A percentile compares a stretch with the other conserved stretches of the same genome.
These are phyloP conservation scores for Campylomormyrus numenius DNA, from an alignment of 2,113 vertebrate genomes.

Conservation along the genomic window DNA sequence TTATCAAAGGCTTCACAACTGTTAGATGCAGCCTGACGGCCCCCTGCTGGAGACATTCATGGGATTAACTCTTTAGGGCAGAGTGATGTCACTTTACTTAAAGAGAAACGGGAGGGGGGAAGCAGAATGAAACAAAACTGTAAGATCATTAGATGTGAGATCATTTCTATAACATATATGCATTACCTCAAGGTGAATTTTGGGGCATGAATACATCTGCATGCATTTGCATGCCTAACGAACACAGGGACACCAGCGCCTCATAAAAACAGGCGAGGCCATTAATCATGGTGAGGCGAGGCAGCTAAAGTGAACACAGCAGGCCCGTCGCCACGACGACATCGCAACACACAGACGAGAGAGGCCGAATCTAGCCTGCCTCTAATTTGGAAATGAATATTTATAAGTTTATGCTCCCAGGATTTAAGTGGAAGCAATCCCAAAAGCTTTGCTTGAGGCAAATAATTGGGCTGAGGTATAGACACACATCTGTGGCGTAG, in stretches of 20 bases:
- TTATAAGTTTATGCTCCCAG: conserved; percentile 48
- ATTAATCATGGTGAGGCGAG: conserved; percentile 61
- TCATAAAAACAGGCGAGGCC: conserved; percentile 52
- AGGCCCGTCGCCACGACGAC: conserved; percentile 41
- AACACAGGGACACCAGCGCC: conserved; percentile 43
- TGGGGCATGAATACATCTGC: conserved; percentile 60
- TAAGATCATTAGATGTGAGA: conserved; percentile 59
- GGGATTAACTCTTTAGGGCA: conserved; percentile 10
- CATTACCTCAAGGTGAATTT: conserved; percentile 61
- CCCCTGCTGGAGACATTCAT: not conserved
- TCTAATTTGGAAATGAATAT: conserved; percentile 57
- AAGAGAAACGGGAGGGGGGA: not conserved
- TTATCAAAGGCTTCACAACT: not conserved
- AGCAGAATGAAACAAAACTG: conserved; percentile 41
- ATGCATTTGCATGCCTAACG: conserved; percentile 63
- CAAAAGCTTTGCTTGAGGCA: conserved; percentile 32
- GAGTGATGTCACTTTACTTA: not conserved
- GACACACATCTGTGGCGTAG: not conserved
- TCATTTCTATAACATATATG: conserved; percentile 61
- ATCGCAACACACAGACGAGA: conserved; percentile 26
- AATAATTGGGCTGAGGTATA: conserved; percentile 38
- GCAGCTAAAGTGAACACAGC: conserved; percentile 44
- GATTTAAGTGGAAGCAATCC: conserved; percentile 29
- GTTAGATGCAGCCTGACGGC: not conserved
- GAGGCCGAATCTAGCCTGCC: conserved; percentile 32